Evolutionary conservation across 2,113 vertebrate species (phyloP).

Genomic region (Chascanopsetta lugubris): DNA sequence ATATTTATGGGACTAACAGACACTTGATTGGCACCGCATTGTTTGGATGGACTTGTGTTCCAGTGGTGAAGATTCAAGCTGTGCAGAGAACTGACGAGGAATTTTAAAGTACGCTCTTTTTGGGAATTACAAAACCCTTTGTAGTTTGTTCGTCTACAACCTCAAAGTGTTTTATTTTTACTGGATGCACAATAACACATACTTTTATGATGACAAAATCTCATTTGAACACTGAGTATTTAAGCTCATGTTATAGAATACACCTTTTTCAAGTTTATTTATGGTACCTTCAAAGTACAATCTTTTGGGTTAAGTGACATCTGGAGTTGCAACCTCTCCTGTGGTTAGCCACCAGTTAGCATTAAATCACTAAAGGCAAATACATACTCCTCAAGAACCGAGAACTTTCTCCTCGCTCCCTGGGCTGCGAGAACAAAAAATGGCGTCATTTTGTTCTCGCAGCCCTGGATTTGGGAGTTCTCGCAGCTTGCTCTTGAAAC

Average conservation of each 20-base stretch:
- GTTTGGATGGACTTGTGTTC: background rate
- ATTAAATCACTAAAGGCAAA: no score
- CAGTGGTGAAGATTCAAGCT: background rate
- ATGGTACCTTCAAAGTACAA: no score
- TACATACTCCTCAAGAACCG: no score
- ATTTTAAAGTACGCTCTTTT: background rate
- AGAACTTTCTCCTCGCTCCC: no score
- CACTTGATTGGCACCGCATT: background rate
- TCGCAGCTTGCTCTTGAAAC: no score
- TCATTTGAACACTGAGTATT: background rate
- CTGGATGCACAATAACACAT: background rate
- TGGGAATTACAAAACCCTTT: background rate
- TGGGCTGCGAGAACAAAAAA: no score
- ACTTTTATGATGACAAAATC: background rate
- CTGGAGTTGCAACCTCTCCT: no score
- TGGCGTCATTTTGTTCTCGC: no score
- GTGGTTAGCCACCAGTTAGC: no score
- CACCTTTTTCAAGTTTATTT: no score
- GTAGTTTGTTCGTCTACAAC: background rate
- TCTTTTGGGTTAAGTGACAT: background rate
- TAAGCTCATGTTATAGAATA: background rate
- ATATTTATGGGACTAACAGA: conserved; percentile 2
- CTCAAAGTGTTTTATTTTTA: background rate
- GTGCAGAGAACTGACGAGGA: background rate
- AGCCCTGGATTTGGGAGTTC: no score